Evolutionary conservation across 2,797 vertebrate genomes (phyloP).

Genomic region (Thamnophis elegans): DNA sequence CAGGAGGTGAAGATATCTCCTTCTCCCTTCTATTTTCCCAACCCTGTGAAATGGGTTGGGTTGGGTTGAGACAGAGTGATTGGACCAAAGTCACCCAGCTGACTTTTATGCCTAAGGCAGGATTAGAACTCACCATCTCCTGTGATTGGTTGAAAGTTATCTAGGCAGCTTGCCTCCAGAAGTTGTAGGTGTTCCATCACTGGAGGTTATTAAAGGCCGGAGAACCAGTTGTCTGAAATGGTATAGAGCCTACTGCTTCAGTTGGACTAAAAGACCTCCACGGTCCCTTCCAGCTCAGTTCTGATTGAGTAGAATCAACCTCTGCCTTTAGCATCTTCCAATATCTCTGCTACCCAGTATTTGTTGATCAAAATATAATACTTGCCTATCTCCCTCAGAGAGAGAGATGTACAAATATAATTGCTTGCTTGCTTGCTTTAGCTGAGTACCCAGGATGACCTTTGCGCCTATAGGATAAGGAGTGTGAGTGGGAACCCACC

Average conservation of each 20-base stretch:
- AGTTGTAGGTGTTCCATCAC: too few relatives aligned
- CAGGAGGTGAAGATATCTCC: not conserved
- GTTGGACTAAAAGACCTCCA: too few relatives aligned
- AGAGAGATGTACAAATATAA: not conserved
- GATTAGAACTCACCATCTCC: not conserved
- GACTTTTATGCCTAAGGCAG: not conserved
- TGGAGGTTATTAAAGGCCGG: not conserved
- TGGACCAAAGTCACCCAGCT: not conserved
- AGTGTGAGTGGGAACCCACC: not conserved
- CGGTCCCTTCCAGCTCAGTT: too few relatives aligned
- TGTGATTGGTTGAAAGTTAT: too few relatives aligned
- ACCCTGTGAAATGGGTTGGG: not conserved
- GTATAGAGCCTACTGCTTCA: not conserved
- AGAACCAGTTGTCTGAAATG: not conserved
- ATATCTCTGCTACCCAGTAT: not conserved
- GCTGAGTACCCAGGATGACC: not conserved
- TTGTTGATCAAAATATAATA: not conserved
- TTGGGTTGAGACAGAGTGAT: not conserved
- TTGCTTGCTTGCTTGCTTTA: not conserved
- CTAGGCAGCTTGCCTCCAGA: too few relatives aligned
- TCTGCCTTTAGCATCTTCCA: not conserved
- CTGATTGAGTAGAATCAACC: not conserved
- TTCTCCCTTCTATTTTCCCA: not conserved
- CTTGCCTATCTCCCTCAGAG: not conserved
- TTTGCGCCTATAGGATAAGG: not conserved